Base-by-base conservation (phyloP, 2,888 invertebrate species). In the Prosapia bicincta region DNA sequence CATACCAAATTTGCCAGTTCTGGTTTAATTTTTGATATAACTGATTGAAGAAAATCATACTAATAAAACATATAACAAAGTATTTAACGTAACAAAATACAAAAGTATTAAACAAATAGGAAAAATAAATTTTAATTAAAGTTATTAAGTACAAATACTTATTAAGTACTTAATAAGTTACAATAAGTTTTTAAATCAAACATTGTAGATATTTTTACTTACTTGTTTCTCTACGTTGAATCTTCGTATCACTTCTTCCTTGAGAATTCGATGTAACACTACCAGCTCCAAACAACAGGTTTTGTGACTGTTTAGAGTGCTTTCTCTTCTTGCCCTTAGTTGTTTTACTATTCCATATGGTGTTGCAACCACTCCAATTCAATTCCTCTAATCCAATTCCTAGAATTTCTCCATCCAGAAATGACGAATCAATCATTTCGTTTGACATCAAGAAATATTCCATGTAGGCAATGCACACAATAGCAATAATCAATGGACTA, bases 361-460 rank as follows among this genome's bases (percentile, higher is more conserved):
- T 7, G 2, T 25, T 26, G 70, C 74, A 74, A 65, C 70, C 65
- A 15, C 25, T 66, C 75, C 75, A 75, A 24, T 66, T n/a, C 32
- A 70, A 28, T n/a, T n/a, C n/a, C n/a, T n/a, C n/a, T n/a, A n/a
- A 32, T 32, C 26, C 23, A 23, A 54, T 24, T 26, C 30, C 74
- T 20, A 43, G 26, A 15, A 43, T 26, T n/a, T 68, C 68, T 38
- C 69, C 74, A 1, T 74, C 74, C 54, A 71, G 32, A 24, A 74
- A 74, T 38, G 74, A 66, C 10, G 77, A 66, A 66, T 77, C 74
- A 71, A 74, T 77, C 71, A 77, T 77, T 25, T 77, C 73, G 10
- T 77, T 72, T 1, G 77, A 65, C 77, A 77, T 74, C 32, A 74
- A 65, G 10, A 77, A 68, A 43, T 71, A 74, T 74, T 77, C 77